A percentile compares a stretch with the other conserved stretches of the same genome.
Evolutionary conservation across 1,140 invertebrate species (phyloP).

Genomic region (Philaenus spumarius): DNA sequence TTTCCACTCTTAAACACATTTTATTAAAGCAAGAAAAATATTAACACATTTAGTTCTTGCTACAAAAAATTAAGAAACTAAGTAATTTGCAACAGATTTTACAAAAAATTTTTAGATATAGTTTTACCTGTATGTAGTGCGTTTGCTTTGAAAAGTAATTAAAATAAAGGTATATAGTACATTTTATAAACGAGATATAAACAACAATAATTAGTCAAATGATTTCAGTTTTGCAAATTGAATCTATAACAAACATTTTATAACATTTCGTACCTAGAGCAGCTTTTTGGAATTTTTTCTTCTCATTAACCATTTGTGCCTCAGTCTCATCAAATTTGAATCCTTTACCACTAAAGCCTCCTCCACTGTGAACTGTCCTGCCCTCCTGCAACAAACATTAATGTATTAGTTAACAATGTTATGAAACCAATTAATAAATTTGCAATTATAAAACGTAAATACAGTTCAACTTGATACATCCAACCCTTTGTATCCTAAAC

Average conservation of each 20-base stretch:
- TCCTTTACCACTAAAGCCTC: slow-evolving; percentile 95
- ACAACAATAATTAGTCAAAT: background rate
- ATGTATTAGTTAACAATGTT: no score
- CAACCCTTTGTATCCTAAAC: no score
- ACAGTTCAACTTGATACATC: no score
- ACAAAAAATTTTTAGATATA: background rate
- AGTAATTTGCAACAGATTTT: background rate
- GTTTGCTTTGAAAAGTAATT: background rate
- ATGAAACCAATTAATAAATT: no score
- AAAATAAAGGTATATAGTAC: no score
- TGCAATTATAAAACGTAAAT: no score
- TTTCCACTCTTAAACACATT: no score
- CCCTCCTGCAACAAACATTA: slow-evolving; percentile 52
- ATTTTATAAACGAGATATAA: background rate
- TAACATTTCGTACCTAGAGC: slow-evolving; percentile 57
- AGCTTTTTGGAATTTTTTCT: slow-evolving; percentile 97
- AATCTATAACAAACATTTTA: background rate
- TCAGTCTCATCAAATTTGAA: slow-evolving; percentile 99
- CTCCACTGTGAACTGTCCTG: slow-evolving; percentile 88
- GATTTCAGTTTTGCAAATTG: background rate
- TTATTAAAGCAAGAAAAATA: no score
- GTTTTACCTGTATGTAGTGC: background rate
- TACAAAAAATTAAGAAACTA: background rate
- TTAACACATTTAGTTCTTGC: no score
- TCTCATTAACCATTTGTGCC: slow-evolving; percentile 89